A percentile compares a stretch with the other conserved stretches of the same genome.
phyloP scores from a whole-genome alignment of 2,113 vertebrate species.

The Apteryx owenii region DNA sequence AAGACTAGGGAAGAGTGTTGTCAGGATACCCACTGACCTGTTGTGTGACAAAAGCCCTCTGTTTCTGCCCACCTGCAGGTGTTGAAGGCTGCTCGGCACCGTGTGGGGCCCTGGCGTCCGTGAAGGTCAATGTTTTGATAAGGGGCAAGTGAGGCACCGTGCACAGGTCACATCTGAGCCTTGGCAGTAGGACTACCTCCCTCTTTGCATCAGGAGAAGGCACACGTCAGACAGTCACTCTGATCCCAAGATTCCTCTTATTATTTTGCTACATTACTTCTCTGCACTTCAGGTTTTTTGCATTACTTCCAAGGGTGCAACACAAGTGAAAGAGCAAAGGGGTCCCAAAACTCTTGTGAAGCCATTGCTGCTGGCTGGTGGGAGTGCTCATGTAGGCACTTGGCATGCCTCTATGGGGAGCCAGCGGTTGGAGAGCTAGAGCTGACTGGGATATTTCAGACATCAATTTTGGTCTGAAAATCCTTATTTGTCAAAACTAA shows the following conservation, averaged over 20 bases:
- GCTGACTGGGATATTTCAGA: background rate
- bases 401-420: background rate
- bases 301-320: background rate
- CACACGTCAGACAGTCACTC: background rate
- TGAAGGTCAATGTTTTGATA: background rate
- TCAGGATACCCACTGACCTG: background rate
- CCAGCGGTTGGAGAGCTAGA: background rate
- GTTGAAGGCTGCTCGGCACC: background rate
- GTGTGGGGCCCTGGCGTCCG: background rate
- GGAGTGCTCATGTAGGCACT: background rate
- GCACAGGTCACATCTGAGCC: background rate
- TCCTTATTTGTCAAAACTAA: background rate
- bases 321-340: background rate
- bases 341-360: background rate
- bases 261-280: background rate
- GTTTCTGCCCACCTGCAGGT: background rate
- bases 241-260: background rate
- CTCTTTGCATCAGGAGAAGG: background rate
- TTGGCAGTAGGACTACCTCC: background rate
- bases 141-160: background rate
- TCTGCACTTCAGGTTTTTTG: background rate
- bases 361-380: background rate
- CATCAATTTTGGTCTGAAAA: background rate
- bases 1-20: background rate
- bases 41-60: too few relatives aligned